A percentile compares a stretch with the other conserved stretches of the same genome.
These are phyloP conservation scores for Cydia fagiglandana DNA, from an alignment of 1,140 invertebrate genomes.

Conservation along the genomic window DNA sequence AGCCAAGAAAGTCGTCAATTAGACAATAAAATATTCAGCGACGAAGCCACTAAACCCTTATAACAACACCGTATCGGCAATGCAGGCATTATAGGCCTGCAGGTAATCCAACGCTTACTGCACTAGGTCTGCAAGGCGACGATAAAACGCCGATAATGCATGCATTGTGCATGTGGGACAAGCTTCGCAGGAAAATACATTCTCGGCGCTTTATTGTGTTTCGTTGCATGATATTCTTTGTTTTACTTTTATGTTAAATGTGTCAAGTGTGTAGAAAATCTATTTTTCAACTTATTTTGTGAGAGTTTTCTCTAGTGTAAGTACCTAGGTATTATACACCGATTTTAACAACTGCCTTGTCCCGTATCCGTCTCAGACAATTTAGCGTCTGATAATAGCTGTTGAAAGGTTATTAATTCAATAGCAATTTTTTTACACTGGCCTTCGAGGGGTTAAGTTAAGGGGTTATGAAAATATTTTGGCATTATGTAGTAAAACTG, in stretches of 20 bases:
- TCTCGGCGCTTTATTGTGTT: not conserved
- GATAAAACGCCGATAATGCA: slow-evolving; percentile 16
- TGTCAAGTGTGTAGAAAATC: not conserved
- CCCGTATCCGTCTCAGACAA: too few relatives aligned
- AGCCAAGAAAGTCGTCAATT: not conserved
- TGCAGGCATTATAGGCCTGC: not conserved
- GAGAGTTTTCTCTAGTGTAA: too few relatives aligned
- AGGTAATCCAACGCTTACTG: slow-evolving; percentile 1
- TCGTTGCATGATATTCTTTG: not conserved
- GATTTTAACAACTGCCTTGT: too few relatives aligned
- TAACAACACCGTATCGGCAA: not conserved
- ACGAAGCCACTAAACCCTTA: not conserved
- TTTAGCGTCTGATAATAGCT: too few relatives aligned
- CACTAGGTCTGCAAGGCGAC: slow-evolving; percentile 4
- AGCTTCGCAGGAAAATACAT: not conserved
- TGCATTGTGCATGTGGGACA: slow-evolving; percentile 4
- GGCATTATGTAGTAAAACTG: too few relatives aligned
- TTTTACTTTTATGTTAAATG: not conserved
- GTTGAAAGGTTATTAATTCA: too few relatives aligned
- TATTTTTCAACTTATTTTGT: too few relatives aligned
- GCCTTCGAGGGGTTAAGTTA: too few relatives aligned
- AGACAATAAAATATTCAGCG: not conserved
- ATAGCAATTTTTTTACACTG: too few relatives aligned
- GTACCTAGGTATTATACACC: too few relatives aligned
- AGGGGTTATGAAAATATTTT: too few relatives aligned